Evolutionary conservation across 2,888 invertebrate species (phyloP).

Genomic region (Thymelicus lineola): DNA sequence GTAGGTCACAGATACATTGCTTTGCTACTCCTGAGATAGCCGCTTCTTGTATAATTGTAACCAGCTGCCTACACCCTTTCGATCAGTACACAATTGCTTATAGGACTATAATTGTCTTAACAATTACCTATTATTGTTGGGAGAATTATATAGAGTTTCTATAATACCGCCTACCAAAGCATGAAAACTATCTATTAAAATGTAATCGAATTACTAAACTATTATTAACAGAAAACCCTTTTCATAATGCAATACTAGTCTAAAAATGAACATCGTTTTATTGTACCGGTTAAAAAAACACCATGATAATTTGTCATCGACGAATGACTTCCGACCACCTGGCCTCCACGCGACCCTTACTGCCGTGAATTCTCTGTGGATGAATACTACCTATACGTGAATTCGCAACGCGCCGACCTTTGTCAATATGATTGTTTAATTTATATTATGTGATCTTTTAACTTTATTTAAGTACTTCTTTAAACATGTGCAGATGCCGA

Average conservation of each 20-base stretch:
- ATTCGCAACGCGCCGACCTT: constrained; percentile 78
- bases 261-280: constrained; percentile 65
- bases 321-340: constrained; percentile 71
- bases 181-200: too few relatives aligned
- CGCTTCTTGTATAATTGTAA: too few relatives aligned
- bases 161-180: too few relatives aligned
- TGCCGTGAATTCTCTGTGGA: constrained; percentile 34
- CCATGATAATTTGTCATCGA: constrained; percentile 82
- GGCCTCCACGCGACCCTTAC: constrained; percentile 74
- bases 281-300: constrained; percentile 65
- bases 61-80: too few relatives aligned
- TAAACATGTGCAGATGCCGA: constrained; percentile 77
- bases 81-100: too few relatives aligned
- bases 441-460: constrained; percentile 83
- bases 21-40: too few relatives aligned
- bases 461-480: constrained; percentile 80
- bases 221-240: not conserved
- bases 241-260: not conserved
- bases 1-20: too few relatives aligned
- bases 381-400: constrained; percentile 42
- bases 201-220: not conserved
- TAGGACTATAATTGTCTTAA: too few relatives aligned
- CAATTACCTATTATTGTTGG: too few relatives aligned
- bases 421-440: constrained; percentile 81
- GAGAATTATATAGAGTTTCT: too few relatives aligned